These are phyloP conservation scores for Calyptomena viridis DNA, from an alignment of 2,113 vertebrate genomes.

Conservation along the genomic window DNA sequence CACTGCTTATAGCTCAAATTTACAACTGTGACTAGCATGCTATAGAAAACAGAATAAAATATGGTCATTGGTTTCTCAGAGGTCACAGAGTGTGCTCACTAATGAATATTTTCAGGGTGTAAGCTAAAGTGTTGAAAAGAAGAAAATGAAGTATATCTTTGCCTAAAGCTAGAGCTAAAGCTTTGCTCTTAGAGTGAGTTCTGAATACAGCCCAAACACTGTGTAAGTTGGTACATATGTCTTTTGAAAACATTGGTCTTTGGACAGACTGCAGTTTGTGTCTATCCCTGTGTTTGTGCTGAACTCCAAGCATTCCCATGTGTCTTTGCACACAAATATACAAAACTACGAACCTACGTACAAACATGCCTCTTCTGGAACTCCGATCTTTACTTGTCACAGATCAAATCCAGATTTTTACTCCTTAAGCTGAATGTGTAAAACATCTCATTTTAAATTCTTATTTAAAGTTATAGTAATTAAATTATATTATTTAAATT, in stretches of 20 bases:
- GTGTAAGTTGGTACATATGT: rapidly evolving
- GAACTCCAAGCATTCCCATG: neutral
- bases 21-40: neutral
- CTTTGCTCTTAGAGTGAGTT: neutral
- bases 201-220: neutral
- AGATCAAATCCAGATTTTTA: neutral
- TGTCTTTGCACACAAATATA: neutral
- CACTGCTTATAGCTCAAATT: neutral
- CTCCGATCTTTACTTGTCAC: neutral
- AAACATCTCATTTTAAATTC: too few species aligned
- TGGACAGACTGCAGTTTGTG: neutral
- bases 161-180: neutral
- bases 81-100: neutral
- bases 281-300: neutral
- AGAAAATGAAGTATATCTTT: neutral
- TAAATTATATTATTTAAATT: too few species aligned
- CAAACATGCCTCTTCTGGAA: neutral
- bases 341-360: rapidly evolving
- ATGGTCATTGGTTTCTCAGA: neutral
- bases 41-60: neutral
- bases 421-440: neutral
- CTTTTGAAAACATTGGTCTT: neutral
- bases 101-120: neutral
- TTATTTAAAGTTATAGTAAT: too few species aligned
- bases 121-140: neutral